These are phyloP conservation scores for Drosophila mettleri DNA, from an alignment of 2,888 invertebrate genomes.

Conservation along the genomic window DNA sequence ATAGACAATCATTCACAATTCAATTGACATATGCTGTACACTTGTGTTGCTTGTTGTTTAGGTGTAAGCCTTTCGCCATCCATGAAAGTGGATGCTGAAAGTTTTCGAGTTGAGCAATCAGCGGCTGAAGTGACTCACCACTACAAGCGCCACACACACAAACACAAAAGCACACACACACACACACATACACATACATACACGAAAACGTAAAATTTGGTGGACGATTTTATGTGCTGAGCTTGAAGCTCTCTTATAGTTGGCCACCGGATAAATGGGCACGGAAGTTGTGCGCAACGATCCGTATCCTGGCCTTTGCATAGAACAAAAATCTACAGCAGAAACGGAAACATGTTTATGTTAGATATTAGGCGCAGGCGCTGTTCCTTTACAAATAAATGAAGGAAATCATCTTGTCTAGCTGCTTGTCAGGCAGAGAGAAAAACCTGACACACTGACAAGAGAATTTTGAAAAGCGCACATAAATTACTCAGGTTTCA, in stretches of 20 bases:
- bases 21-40: slow-evolving; percentile 15
- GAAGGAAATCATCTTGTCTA: slow-evolving; percentile 39
- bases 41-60: slow-evolving; percentile 51
- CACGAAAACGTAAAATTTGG: neutral
- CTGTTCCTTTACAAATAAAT: slow-evolving; percentile 49
- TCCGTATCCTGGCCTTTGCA: slow-evolving; percentile 65
- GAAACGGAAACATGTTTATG: slow-evolving; percentile 63
- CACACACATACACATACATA: neutral
- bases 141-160: slow-evolving; percentile 30
- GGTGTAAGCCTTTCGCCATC: slow-evolving; percentile 33
- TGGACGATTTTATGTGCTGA: slow-evolving; percentile 26
- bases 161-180: slow-evolving; percentile 25
- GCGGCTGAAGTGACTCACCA: slow-evolving; percentile 32
- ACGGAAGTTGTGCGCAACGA: slow-evolving; percentile 67
- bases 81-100: slow-evolving; percentile 40
- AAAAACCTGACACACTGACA: slow-evolving; percentile 34
- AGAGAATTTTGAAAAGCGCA: slow-evolving; percentile 25
- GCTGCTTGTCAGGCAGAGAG: slow-evolving; percentile 25
- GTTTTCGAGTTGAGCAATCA: slow-evolving; percentile 60
- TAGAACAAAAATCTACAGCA: slow-evolving; percentile 57
- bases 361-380: slow-evolving; percentile 29
- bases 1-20: slow-evolving; percentile 5
- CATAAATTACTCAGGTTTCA: slow-evolving; percentile 62
- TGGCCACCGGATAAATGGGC: slow-evolving; percentile 54
- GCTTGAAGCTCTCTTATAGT: slow-evolving; percentile 27